Percentiles rank a stretch among this genome's conserved stretches.
Conservation (phyloP, 2,888 invertebrate genomes). For the Drosophila lacicola region DNA sequence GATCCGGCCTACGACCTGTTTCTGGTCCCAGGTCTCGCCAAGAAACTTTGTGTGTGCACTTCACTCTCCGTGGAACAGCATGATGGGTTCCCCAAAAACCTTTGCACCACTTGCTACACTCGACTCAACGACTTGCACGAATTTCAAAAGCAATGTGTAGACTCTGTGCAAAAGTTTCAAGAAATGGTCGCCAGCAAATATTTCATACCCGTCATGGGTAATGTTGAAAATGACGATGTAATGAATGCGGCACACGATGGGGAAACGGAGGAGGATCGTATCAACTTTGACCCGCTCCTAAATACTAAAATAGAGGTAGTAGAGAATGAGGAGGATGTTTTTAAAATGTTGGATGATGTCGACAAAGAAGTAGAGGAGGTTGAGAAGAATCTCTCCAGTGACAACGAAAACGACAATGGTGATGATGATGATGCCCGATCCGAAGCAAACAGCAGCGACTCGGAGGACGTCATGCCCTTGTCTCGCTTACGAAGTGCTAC, state of each 20-base stretch:
- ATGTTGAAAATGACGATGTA: constrained; percentile 61
- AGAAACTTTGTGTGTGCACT: constrained; percentile 81
- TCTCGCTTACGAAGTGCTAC: constrained; percentile 43
- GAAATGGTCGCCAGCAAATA: constrained; percentile 63
- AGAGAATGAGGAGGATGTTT: constrained; percentile 79
- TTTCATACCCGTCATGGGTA: constrained; percentile 34
- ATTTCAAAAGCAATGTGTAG: constrained; percentile 79
- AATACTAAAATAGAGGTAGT: constrained; percentile 72
- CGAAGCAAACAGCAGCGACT: constrained; percentile 60
- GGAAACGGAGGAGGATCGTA: constrained; percentile 72
- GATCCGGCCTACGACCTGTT: constrained; percentile 73
- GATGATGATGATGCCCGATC: constrained; percentile 64
- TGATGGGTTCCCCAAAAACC: constrained; percentile 81
- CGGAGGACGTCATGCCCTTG: constrained; percentile 71
- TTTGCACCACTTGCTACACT: constrained; percentile 73
- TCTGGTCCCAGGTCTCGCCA: constrained; percentile 75
- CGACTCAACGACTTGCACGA: constrained; percentile 77
- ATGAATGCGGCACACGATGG: constrained; percentile 43
- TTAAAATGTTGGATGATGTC: constrained; percentile 76
- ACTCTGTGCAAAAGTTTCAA: constrained; percentile 78
- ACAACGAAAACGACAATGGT: constrained; percentile 49
- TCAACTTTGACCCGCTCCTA: constrained; percentile 51
- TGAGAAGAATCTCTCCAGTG: constrained; percentile 11
- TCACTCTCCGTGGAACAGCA: constrained; percentile 78
- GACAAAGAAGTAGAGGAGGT: constrained; percentile 44